phyloP scores from a whole-genome alignment of 2,797 vertebrate genomes.

The Acipenser ruthenus region DNA sequence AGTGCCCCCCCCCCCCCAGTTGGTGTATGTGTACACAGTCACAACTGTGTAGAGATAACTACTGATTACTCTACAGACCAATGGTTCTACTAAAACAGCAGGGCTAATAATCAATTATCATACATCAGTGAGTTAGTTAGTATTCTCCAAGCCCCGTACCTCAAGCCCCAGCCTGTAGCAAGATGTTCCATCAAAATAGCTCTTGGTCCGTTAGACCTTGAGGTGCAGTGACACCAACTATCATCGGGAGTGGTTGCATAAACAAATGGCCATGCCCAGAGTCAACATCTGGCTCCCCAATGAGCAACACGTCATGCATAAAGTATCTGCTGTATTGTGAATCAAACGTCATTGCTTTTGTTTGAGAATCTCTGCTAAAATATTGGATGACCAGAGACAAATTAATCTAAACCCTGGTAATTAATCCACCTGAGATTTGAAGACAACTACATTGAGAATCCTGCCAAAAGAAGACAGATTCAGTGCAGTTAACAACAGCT shows the following conservation, averaged over 20 bases:
- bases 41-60: constrained; percentile 47
- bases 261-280: constrained; percentile 52
- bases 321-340: neutral
- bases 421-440: no score
- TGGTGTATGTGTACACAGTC: constrained; percentile 19
- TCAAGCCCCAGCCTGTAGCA: constrained; percentile 34
- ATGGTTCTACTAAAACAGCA: constrained; percentile 62
- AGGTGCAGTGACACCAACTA: constrained; percentile 51
- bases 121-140: constrained; percentile 67
- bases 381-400: no score
- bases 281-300: constrained; percentile 67
- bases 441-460: no score
- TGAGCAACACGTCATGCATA: constrained; percentile 56
- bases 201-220: constrained; percentile 35
- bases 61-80: constrained; percentile 49
- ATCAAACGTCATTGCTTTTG: no score
- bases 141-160: constrained; percentile 47
- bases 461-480: no score
- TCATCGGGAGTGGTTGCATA: constrained; percentile 23
- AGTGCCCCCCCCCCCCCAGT: no score
- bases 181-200: neutral
- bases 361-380: no score
- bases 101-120: constrained; percentile 76
- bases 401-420: no score
- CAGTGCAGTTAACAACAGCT: no score